Evolutionary conservation across 2,113 vertebrate species (phyloP).

Genomic region (Elachura formosa): DNA sequence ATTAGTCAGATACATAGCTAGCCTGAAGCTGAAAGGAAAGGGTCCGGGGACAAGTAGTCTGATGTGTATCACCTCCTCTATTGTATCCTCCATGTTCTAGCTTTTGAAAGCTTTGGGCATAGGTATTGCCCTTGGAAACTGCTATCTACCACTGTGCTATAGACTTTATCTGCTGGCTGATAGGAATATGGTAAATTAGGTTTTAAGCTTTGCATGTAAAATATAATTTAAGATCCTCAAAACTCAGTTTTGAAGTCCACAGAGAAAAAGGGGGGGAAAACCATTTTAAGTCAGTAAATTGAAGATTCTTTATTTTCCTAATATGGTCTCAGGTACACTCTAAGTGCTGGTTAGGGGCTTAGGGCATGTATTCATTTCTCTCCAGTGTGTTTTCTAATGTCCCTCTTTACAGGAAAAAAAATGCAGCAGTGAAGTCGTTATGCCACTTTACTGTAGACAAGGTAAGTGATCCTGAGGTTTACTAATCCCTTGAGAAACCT

Average conservation of each 20-base stretch:
- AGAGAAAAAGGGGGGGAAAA: background rate
- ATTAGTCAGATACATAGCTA: background rate
- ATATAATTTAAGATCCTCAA: background rate
- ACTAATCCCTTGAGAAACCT: slow-evolving; percentile 26
- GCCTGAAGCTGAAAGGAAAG: background rate
- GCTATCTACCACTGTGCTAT: background rate
- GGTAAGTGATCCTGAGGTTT: slow-evolving; percentile 10
- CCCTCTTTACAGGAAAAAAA: background rate
- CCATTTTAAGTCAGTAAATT: background rate
- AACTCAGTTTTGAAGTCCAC: background rate
- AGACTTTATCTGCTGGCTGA: background rate
- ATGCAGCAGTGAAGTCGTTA: background rate
- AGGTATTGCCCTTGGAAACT: background rate
- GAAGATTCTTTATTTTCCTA: slow-evolving; percentile 41
- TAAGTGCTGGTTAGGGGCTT: background rate
- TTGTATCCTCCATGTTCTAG: background rate
- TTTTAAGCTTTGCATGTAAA: slow-evolving; percentile 8
- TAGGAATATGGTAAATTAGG: background rate
- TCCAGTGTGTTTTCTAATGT: slow-evolving; percentile 28
- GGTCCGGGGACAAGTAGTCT: background rate
- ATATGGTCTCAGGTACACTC: background rate
- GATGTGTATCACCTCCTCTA: slow-evolving; percentile 18
- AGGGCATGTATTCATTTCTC: background rate
- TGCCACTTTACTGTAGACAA: background rate
- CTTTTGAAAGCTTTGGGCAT: slow-evolving; percentile 2